Evolutionary conservation across 2,888 invertebrate species (phyloP).

Genomic region (Diaphora mendica): DNA sequence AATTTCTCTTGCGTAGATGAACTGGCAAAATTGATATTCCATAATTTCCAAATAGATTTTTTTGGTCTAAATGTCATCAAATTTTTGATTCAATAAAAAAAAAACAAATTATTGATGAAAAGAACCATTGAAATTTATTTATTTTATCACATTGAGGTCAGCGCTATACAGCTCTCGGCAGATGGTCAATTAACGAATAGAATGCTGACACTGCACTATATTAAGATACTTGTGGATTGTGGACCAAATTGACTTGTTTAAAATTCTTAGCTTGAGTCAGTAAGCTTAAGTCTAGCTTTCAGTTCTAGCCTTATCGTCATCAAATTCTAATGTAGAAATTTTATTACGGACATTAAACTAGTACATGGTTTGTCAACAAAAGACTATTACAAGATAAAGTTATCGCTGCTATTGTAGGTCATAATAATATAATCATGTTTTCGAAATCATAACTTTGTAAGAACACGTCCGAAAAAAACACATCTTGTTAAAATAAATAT

Average conservation of each 20-base stretch:
- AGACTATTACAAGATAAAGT: neutral
- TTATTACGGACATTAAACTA: neutral
- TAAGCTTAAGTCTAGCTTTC: neutral
- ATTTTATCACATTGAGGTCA: neutral
- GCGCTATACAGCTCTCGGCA: neutral
- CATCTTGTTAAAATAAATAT: conserved; percentile 33
- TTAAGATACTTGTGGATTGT: neutral
- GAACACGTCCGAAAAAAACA: neutral
- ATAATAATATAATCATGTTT: neutral
- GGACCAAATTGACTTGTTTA: neutral
- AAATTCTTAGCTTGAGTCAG: neutral
- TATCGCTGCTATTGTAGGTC: neutral
- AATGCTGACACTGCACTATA: neutral
- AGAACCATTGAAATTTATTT: no score
- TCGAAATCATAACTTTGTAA: conserved; percentile 3
- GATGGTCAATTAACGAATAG: neutral
- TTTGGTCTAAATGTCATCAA: no score
- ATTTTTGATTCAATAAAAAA: no score
- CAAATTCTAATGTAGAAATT: neutral
- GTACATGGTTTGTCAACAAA: neutral
- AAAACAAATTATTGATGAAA: no score
- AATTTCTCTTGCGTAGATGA: no score
- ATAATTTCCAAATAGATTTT: no score
- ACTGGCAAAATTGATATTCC: no score
- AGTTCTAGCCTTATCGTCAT: neutral